Evolutionary conservation across 2,797 vertebrate species (phyloP), one percentile per base, ranked within the genome.

Genomic region (Lophius americanus): DNA sequence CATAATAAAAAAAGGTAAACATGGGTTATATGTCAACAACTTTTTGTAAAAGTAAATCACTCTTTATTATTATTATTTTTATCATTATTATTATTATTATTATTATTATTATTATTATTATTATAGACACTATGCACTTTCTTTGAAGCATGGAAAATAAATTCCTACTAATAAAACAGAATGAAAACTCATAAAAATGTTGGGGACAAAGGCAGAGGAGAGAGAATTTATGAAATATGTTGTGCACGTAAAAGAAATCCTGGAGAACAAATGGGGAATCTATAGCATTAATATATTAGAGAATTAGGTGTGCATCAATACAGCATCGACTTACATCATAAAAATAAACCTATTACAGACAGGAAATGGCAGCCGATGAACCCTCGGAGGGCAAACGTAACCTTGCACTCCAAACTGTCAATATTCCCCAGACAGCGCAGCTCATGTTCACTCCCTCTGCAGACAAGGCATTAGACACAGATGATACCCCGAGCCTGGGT

Each of bases 401-500:
- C 85, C 89, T 89, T 84, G 84, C 84, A 83, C 82, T 86, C 82
- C 78, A 85, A 78, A 78, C 78, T 77, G 82, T 82, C 84, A 73
- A 88, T 87, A 83, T 57, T 73, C 84, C 76, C 85, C 69, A 2
- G 65, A 87, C 59, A 41, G 75, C 62, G 65, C 75, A 79, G 89
- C 83, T 90, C 85, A 85, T 83, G 85, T 89, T 89, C 83, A 59
- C 77, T 60, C 57, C 55, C 75, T 65, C 76, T 78, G 41, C 76
- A 70, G 74, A 89, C 79, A 89, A 87, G 74, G 74, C 90, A 91
- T 89, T 92, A 91, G 88, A 83, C 84, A 41, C 76, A 81, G 72
- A 82, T 68, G 75, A 88, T 84, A 86, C 64, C 76, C 79, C 44
- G 48, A 59, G 60, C 67, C 69, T 4, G 1, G 68, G 58, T 70